Evolutionary conservation across 2,888 invertebrate genomes (phyloP).

Genomic region (Sinohyriopsis cumingii): DNA sequence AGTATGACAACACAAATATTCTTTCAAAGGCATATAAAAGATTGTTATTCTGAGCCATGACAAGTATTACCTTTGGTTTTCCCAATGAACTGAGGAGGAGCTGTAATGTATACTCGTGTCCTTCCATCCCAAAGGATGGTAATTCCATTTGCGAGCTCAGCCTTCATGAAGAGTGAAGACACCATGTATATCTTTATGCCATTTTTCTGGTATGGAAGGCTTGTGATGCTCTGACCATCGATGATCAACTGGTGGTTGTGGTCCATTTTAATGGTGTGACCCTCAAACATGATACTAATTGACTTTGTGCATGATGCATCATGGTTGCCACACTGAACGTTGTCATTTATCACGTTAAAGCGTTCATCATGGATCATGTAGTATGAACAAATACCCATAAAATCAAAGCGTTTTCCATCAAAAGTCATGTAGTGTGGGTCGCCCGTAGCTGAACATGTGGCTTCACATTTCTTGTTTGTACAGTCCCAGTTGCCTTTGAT

Average conservation of each 20-base stretch:
- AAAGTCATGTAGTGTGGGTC: conserved; percentile 94
- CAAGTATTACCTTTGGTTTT: conserved; percentile 44
- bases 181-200: conserved; percentile 81
- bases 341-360: conserved; percentile 71
- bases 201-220: conserved; percentile 44
- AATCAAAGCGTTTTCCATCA: conserved; percentile 89
- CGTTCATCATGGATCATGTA: conserved; percentile 82
- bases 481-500: conserved; percentile 81
- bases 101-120: conserved; percentile 60
- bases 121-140: conserved; percentile 62
- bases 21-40: too few relatives aligned
- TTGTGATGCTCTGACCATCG: conserved; percentile 45
- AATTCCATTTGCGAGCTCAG: conserved; percentile 79
- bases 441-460: conserved; percentile 88
- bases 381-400: conserved; percentile 93
- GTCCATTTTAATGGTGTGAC: conserved; percentile 79
- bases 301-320: conserved; percentile 86
- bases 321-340: conserved; percentile 80
- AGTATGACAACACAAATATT: too few relatives aligned
- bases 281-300: conserved; percentile 43
- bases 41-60: too few relatives aligned
- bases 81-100: conserved; percentile 53
- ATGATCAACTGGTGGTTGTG: conserved; percentile 76
- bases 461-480: conserved; percentile 83
- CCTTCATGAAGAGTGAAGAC: conserved; percentile 84